phyloP scores from a whole-genome alignment of 2,797 vertebrate genomes.

The Hozukius guyotensis region DNA sequence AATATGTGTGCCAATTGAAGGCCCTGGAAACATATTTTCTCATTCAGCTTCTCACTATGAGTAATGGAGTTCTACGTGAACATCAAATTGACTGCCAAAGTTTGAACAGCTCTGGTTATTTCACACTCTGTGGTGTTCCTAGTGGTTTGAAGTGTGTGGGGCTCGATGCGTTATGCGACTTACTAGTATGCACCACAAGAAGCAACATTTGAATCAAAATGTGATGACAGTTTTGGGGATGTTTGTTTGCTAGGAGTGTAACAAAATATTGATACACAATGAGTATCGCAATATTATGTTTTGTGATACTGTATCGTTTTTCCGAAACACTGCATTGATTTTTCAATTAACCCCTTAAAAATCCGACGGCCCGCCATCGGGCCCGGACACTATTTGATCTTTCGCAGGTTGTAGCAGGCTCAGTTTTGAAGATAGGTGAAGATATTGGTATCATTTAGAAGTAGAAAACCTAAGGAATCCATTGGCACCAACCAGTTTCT shows the following conservation, averaged over 20 bases:
- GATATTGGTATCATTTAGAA: too few species aligned
- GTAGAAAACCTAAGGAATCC: too few species aligned
- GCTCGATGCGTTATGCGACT: not conserved
- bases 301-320: too few species aligned
- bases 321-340: too few species aligned
- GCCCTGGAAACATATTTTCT: not conserved
- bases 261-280: too few species aligned
- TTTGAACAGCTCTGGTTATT: not conserved
- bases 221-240: not conserved
- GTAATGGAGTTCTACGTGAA: not conserved
- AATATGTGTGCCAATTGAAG: not conserved
- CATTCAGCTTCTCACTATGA: not conserved
- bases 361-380: fast-evolving
- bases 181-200: not conserved
- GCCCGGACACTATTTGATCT: too few species aligned
- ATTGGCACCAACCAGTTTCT: too few species aligned
- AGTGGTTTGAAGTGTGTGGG: not conserved
- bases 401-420: too few species aligned
- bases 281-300: too few species aligned
- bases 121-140: not conserved
- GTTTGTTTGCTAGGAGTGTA: not conserved
- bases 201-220: not conserved
- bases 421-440: too few species aligned
- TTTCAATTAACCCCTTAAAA: too few species aligned
- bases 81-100: not conserved